Evolutionary conservation across 1,140 invertebrate genomes (phyloP).

Genomic region (Nephotettix cincticeps): DNA sequence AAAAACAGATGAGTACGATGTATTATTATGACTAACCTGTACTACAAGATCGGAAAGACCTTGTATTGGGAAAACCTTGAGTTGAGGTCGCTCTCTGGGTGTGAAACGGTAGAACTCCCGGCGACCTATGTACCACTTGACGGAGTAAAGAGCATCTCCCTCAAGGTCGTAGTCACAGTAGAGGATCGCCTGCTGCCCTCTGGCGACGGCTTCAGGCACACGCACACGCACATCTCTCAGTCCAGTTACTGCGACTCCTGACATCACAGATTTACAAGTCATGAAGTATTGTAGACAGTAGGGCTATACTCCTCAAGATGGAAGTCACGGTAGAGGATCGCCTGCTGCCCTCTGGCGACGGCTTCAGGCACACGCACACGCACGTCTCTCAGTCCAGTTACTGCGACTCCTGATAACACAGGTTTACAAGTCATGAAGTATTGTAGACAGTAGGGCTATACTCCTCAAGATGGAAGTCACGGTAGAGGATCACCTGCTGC

Average conservation of each 20-base stretch:
- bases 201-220: slow-evolving; percentile 64
- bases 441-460: too few species aligned
- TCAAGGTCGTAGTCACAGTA: slow-evolving; percentile 66
- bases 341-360: slow-evolving; percentile 61
- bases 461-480: slow-evolving; percentile 65
- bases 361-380: slow-evolving; percentile 64
- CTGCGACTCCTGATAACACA: too few species aligned
- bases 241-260: slow-evolving; percentile 50
- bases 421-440: too few species aligned
- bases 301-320: slow-evolving; percentile 66
- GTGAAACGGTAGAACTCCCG: slow-evolving; percentile 79
- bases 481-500: slow-evolving; percentile 58
- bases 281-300: too few species aligned
- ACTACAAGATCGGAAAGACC: slow-evolving; percentile 48
- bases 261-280: too few species aligned
- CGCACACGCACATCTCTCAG: slow-evolving; percentile 63
- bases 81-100: slow-evolving; percentile 63
- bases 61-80: slow-evolving; percentile 58
- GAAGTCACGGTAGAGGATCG: slow-evolving; percentile 61
- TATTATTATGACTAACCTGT: too few species aligned
- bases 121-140: slow-evolving; percentile 78
- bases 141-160: slow-evolving; percentile 67
- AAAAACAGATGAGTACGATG: too few species aligned
- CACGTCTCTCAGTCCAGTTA: slow-evolving; percentile 54
- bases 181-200: slow-evolving; percentile 58